Evolutionary conservation across 2,113 vertebrate genomes (phyloP).

Genomic region (Platycercus adscitus): DNA sequence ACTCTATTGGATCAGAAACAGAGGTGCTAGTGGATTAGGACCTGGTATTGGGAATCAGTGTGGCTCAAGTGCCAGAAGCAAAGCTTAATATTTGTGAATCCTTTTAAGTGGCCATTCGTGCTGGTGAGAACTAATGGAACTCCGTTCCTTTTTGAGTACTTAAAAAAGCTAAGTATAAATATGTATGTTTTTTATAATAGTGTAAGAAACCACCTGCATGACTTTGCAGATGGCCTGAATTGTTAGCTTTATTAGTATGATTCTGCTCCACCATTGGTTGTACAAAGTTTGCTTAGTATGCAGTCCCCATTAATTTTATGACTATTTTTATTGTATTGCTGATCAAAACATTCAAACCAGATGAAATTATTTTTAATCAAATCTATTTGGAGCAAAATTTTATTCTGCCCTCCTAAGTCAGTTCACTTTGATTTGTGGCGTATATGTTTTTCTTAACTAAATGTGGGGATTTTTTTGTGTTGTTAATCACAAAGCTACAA

Average conservation of each 20-base stretch:
- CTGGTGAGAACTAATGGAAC: not conserved
- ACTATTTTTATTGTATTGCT: not conserved
- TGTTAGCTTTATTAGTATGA: not conserved
- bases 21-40: not conserved
- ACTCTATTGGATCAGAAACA: not conserved
- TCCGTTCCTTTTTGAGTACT: not conserved
- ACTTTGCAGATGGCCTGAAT: not conserved
- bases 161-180: not conserved
- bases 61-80: not conserved
- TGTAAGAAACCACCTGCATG: not conserved
- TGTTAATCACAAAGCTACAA: not conserved
- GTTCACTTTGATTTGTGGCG: not conserved
- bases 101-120: not conserved
- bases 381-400: not conserved
- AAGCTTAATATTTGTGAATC: not conserved
- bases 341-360: not conserved
- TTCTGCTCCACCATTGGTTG: not conserved
- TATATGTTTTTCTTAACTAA: not conserved
- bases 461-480: not conserved
- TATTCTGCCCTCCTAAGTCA: not conserved
- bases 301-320: not conserved
- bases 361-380: not conserved
- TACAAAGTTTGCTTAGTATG: not conserved
- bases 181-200: not conserved
- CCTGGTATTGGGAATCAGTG: not conserved